Percentiles rank a stretch among this genome's conserved stretches.
Conservation (phyloP, 2,797 vertebrate species). For the Streptopelia turtur region DNA sequence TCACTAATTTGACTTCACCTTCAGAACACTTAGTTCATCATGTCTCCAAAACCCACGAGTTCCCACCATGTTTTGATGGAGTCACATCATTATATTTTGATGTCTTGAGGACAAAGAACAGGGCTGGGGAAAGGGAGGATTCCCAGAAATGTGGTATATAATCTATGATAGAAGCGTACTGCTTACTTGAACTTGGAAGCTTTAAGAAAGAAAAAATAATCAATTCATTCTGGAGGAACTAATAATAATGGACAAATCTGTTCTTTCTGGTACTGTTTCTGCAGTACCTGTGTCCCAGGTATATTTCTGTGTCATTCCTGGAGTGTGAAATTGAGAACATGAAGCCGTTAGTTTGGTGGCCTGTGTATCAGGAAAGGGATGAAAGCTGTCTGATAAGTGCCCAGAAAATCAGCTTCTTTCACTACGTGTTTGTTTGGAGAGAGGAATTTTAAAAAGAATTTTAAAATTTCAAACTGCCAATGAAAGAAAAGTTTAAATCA, state of each 20-base stretch:
- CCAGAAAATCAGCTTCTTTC: background rate
- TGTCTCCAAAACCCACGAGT: background rate
- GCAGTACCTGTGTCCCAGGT: background rate
- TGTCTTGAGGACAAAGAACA: background rate
- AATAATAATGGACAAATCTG: background rate
- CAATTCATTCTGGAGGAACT: background rate
- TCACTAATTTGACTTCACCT: background rate
- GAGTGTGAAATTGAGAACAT: conserved; percentile 21
- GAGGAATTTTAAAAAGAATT: background rate
- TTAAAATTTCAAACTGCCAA: background rate
- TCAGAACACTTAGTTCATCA: background rate
- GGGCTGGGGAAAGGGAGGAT: background rate
- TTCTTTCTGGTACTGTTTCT: conserved; percentile 10
- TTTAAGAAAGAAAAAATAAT: background rate
- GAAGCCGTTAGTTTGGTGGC: background rate
- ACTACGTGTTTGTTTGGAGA: background rate
- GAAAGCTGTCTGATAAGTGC: conserved; percentile 5
- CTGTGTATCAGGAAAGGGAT: background rate
- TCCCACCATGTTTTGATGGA: background rate
- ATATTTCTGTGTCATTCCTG: conserved; percentile 6
- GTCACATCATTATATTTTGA: background rate
- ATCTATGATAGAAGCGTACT: background rate
- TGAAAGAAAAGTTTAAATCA: background rate
- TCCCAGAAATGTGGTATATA: background rate
- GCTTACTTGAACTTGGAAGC: background rate